Evolutionary conservation across 2,797 vertebrate genomes (phyloP).

Genomic region (Hirundo rustica): DNA sequence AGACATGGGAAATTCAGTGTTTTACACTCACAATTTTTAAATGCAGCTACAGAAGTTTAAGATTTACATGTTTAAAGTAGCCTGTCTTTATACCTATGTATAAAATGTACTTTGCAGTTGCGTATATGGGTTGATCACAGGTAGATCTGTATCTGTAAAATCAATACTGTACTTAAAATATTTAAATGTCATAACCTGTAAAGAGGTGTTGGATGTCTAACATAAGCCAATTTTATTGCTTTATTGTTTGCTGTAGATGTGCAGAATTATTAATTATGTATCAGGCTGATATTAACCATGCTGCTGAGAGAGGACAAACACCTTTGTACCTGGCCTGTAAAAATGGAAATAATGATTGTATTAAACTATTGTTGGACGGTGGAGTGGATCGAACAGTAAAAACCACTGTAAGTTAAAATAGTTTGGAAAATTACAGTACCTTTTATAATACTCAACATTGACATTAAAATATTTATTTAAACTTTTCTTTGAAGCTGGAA

Average conservation of each 20-base stretch:
- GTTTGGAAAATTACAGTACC: neutral
- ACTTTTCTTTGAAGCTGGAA: neutral
- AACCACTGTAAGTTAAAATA: constrained; percentile 80
- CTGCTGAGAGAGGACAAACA: constrained; percentile 83
- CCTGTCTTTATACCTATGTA: neutral
- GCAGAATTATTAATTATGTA: constrained; percentile 86
- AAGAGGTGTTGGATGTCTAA: neutral
- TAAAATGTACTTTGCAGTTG: neutral
- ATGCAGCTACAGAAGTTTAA: neutral
- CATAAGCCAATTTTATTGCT: neutral
- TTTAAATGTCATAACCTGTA: neutral
- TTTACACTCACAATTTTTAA: neutral
- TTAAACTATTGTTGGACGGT: constrained; percentile 82
- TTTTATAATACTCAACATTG: neutral
- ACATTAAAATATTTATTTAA: neutral
- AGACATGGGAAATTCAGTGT: neutral
- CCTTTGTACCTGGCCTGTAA: constrained; percentile 88
- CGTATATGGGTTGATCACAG: neutral
- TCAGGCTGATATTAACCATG: constrained; percentile 82
- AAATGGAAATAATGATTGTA: constrained; percentile 83
- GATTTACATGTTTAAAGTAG: neutral
- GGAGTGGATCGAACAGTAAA: constrained; percentile 82
- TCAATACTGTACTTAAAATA: neutral
- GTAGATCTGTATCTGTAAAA: neutral
- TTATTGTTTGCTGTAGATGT: constrained; percentile 79